These are phyloP conservation scores for Centropus unirufus DNA, from an alignment of 2,113 vertebrate species.

Conservation along the genomic window DNA sequence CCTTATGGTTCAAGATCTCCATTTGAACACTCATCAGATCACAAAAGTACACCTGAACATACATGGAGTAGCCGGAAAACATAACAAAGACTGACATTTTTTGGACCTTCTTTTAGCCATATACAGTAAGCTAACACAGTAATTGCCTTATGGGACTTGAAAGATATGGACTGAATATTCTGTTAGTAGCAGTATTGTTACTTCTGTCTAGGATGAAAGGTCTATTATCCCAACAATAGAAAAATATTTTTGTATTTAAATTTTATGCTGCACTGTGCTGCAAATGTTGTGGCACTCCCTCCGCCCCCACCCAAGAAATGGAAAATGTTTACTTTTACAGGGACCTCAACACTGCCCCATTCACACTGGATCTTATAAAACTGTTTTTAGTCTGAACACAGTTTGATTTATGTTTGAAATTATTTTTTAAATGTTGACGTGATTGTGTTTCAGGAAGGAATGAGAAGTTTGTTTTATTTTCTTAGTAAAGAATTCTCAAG, in stretches of 20 bases:
- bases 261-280: constrained; percentile 89
- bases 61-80: constrained; percentile 96
- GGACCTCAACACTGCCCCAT: constrained; percentile 89
- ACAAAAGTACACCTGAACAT: constrained; percentile 96
- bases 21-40: constrained; percentile 94
- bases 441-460: constrained; percentile 80
- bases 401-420: constrained; percentile 82
- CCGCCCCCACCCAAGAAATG: constrained; percentile 80
- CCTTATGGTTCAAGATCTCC: constrained; percentile 92
- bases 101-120: constrained; percentile 87
- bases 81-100: constrained; percentile 84
- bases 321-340: constrained; percentile 90
- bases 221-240: constrained; percentile 85
- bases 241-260: constrained; percentile 99
- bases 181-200: constrained; percentile 86
- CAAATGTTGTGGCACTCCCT: constrained; percentile 85
- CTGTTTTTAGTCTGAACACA: constrained; percentile 83
- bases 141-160: constrained; percentile 97
- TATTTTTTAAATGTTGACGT: constrained; percentile 75
- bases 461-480: constrained; percentile 69
- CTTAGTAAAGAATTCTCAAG: constrained; percentile 82
- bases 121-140: constrained; percentile 90
- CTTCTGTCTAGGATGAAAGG: constrained; percentile 86
- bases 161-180: constrained; percentile 85
- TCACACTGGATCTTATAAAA: constrained; percentile 89